Evolutionary conservation across 2,113 vertebrate species (phyloP), one percentile per base, ranked within the genome.

Genomic region (Peromyscus maniculatus): DNA sequence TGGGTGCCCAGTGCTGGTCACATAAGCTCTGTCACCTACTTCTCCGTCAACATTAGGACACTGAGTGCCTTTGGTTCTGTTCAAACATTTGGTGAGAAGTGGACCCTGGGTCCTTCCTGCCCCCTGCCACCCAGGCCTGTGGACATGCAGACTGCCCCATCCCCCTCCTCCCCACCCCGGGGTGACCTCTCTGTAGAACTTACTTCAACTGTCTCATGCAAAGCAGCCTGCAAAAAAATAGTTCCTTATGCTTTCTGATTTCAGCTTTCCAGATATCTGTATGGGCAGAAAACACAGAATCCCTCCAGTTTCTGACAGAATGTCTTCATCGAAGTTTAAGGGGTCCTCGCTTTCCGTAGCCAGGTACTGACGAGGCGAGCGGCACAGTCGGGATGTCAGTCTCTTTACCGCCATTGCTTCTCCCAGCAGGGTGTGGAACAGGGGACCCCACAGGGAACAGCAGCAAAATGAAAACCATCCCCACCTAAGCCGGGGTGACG

Each of bases 251-350:
- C 93, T 97, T 97, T 97, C 89, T 97, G 83, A 93, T 94, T 95
- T 97, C 97, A 96, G 94, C 93, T 96, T 96, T 96, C 94, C 95
- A 77, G 96, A 77, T 94, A 82, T 64, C 87, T 94, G 0, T 78
- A 52, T 74, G 96, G 94, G 96, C 95, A 95, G 89, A 97, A 97
- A 96, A 92, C 46, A 78, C 80, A 96, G 97, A 94, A 78, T 97
- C 46, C 90, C 86, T 92, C 67, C 67, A 57, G 57, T 97, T 95
- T 97, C 96, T 93, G 66, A 95, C 95, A 93, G 94, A 78, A 77
- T 88, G 67, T 87, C 96, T 96, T 86, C 93, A 84, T 3, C 3
- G 39, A 93, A 97, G 93, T 89, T 89, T 94, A 94, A 67, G 36
- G 67, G 97, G 83, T 94, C 59, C 9, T 71, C 94, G 89, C 71